These are phyloP conservation scores for Stomorhina lunata DNA, from an alignment of 2,888 invertebrate species.

Conservation along the genomic window DNA sequence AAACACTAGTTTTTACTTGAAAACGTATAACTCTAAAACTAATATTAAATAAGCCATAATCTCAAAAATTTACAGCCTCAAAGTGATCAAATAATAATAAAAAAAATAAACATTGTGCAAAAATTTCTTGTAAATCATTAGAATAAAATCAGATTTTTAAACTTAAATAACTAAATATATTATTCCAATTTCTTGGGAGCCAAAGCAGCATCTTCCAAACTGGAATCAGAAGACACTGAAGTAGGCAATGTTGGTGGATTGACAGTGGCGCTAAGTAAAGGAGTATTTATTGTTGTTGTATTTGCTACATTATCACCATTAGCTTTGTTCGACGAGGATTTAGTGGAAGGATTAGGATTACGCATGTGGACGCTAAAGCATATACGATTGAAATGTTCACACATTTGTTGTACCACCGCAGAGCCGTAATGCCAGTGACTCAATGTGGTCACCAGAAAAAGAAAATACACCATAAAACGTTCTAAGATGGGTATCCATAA, in stretches of 20 bases:
- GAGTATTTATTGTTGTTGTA: conserved; percentile 50
- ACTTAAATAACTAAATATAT: conserved; percentile 52
- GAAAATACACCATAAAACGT: conserved; percentile 85
- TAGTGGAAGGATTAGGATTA: not conserved
- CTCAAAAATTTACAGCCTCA: conserved; percentile 43
- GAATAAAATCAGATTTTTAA: not conserved
- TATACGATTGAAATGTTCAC: conserved; percentile 92
- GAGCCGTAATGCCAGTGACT: conserved; percentile 96
- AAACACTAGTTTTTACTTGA: not conserved
- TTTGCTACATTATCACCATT: conserved; percentile 53
- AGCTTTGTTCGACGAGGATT: conserved; percentile 30
- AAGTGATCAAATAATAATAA: conserved; percentile 12
- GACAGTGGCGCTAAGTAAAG: conserved; percentile 23
- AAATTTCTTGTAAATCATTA: not conserved
- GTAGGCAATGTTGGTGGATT: not conserved
- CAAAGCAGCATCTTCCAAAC: conserved; percentile 19
- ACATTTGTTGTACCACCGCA: conserved; percentile 97
- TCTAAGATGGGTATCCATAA: conserved; percentile 82
- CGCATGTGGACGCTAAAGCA: conserved; percentile 84
- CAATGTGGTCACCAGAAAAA: conserved; percentile 86
- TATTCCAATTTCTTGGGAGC: conserved; percentile 60
- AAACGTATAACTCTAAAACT: not conserved
- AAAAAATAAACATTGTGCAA: conserved; percentile 30
- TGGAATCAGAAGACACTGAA: conserved; percentile 27
- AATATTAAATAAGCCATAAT: conserved; percentile 31